A percentile compares a stretch with the other conserved stretches of the same genome.
Conservation (phyloP, 92 coral and sea anemone species). For the Epizoanthus illoricatus region DNA sequence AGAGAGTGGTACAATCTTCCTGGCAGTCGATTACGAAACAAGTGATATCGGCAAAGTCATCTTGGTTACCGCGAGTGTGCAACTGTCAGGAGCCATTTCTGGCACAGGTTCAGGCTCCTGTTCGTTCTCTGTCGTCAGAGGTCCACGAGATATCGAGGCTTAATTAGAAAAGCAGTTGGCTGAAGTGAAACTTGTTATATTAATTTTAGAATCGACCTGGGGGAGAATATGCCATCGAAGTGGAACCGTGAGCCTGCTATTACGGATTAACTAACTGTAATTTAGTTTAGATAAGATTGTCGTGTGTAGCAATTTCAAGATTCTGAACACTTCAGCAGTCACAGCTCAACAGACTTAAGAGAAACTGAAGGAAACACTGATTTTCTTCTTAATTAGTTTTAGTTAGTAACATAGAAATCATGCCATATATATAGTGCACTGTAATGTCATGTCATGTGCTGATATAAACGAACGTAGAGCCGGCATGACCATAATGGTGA, state of each 20-base stretch:
- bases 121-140: constrained; percentile 2
- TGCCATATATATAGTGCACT: no score
- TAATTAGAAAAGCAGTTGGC: background rate
- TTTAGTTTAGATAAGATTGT: background rate
- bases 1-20: background rate
- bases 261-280: background rate
- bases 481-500: no score
- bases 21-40: background rate
- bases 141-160: background rate
- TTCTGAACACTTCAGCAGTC: background rate
- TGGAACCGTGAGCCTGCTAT: background rate
- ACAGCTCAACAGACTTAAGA: no score
- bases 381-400: no score
- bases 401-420: no score
- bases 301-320: background rate
- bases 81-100: background rate
- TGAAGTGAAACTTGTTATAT: background rate
- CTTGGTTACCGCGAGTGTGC: background rate
- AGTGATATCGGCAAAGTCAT: background rate
- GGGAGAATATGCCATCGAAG: no score
- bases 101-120: background rate
- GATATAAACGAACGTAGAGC: no score
- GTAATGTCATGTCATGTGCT: no score
- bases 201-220: no score
- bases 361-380: no score